These are phyloP conservation scores for Melolontha melolontha DNA, from an alignment of 2,888 invertebrate species.

Conservation along the genomic window DNA sequence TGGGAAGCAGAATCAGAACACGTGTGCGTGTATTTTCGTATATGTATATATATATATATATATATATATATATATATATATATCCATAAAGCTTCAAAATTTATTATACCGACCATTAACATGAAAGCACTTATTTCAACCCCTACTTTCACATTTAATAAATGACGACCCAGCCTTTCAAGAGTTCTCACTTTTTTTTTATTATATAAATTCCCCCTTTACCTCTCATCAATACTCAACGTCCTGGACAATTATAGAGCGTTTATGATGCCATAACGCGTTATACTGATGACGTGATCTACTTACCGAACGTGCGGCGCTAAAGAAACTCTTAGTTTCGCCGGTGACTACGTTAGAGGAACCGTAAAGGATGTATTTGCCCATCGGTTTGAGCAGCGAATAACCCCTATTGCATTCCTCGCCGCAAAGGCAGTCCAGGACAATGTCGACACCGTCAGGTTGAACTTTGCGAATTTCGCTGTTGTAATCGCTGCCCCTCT, in stretches of 20 bases:
- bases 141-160: constrained; percentile 16
- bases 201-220: not conserved
- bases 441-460: constrained; percentile 86
- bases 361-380: constrained; percentile 88
- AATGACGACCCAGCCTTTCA: not conserved
- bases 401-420: constrained; percentile 91
- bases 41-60: not conserved
- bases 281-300: constrained; percentile 10
- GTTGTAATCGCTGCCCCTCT: constrained; percentile 84
- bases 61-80: no score
- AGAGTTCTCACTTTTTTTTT: not conserved
- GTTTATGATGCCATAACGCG: no score
- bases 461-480: constrained; percentile 85
- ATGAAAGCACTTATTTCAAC: constrained; percentile 20
- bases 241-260: not conserved
- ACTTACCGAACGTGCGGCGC: constrained; percentile 89
- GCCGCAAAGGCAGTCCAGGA: constrained; percentile 89
- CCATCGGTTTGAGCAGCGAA: constrained; percentile 86
- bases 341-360: constrained; percentile 91
- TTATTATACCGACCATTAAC: constrained; percentile 21
- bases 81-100: constrained; percentile 12
- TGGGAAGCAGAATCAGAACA: not conserved
- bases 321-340: constrained; percentile 92
- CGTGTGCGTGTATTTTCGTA: not conserved
- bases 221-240: not conserved